Percentiles rank a stretch among this genome's conserved stretches.
phyloP scores from a whole-genome alignment of 2,888 invertebrate genomes.

The Alentia gelatinosa region DNA sequence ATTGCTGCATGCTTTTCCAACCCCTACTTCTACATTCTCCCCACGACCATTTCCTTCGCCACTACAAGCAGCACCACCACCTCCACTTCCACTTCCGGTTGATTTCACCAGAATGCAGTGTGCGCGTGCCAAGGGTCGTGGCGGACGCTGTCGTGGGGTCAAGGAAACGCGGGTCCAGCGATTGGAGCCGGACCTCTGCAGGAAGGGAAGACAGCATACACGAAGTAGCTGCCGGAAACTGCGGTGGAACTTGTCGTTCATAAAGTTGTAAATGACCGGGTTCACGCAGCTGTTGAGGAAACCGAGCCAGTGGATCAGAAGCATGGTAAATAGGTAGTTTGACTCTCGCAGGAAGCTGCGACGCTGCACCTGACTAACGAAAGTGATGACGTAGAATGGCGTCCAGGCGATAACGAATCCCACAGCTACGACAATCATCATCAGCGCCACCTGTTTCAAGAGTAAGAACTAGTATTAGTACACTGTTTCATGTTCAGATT shows the following conservation, averaged over 20 bases:
- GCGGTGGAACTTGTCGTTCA: conserved; percentile 81
- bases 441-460: conserved; percentile 80
- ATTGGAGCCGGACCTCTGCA: not conserved
- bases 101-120: no score
- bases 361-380: conserved; percentile 80
- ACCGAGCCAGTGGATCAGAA: conserved; percentile 80
- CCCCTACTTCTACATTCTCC: no score
- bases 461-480: no score
- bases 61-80: no score
- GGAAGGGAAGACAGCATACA: not conserved
- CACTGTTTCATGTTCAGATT: no score
- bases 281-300: conserved; percentile 82
- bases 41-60: no score
- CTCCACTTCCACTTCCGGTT: no score
- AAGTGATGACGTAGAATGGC: conserved; percentile 81
- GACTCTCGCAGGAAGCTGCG: conserved; percentile 78
- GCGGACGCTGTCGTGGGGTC: not conserved
- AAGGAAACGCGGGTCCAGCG: not conserved
- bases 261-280: conserved; percentile 81
- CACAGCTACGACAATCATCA: conserved; percentile 81
- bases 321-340: conserved; percentile 82
- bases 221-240: conserved; percentile 73
- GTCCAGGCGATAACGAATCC: conserved; percentile 81
- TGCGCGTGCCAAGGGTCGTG: not conserved
- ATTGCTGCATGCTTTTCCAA: no score